Conservation (phyloP, 2,113 vertebrate species). For the Tiliqua scincoides region DNA sequence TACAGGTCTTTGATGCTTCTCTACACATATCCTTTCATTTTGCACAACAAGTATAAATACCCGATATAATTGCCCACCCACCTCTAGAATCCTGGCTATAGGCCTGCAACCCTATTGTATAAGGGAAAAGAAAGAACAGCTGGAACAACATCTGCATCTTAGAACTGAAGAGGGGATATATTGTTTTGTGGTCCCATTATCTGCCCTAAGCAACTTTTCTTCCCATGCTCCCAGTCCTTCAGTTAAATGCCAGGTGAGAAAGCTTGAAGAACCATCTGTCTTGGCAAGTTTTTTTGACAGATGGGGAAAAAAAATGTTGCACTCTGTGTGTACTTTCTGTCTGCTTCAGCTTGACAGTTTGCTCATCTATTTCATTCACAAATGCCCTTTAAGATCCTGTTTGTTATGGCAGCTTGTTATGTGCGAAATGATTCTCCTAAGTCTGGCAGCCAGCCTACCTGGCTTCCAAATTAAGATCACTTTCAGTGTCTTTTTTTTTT, state of each 20-base stretch:
- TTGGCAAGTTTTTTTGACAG: constrained; percentile 9
- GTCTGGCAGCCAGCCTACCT: constrained; percentile 11
- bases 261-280: neutral
- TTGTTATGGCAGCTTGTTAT: constrained; percentile 33
- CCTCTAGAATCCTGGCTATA: no score
- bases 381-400: neutral
- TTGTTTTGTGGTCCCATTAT: neutral
- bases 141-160: no score
- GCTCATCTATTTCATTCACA: constrained; percentile 26
- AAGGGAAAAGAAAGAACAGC: no score
- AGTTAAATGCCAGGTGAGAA: neutral
- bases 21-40: no score
- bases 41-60: no score
- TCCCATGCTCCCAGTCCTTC: neutral
- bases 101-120: no score
- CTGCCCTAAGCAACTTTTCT: neutral
- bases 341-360: neutral
- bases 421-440: constrained; percentile 17
- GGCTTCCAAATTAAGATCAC: constrained; percentile 2
- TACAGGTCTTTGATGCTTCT: no score
- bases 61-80: no score
- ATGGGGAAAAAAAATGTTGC: neutral
- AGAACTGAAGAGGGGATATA: neutral
- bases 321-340: neutral
- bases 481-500: constrained; percentile 39